These are phyloP conservation scores for Mythimna loreyi DNA, from an alignment of 2,888 invertebrate genomes.

Conservation along the genomic window DNA sequence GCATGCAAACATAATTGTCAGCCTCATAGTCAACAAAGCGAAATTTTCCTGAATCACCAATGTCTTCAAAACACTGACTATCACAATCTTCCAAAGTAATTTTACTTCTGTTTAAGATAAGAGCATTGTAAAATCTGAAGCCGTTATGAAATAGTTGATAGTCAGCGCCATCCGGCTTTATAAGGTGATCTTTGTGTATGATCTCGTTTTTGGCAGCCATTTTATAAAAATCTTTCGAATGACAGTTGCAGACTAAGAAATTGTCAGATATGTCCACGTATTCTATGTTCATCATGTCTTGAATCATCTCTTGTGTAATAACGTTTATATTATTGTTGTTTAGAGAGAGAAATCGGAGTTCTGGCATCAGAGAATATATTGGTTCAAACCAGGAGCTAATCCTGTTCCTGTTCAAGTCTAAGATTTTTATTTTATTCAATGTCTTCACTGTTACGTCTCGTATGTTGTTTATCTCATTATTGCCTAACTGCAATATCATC, in stretches of 20 bases:
- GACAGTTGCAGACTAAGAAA: conserved; percentile 91
- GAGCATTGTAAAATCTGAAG: conserved; percentile 68
- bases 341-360: conserved; percentile 84
- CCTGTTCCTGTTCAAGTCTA: conserved; percentile 90
- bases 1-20: conserved; percentile 72
- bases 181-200: not conserved
- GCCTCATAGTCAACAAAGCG: conserved; percentile 74
- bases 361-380: conserved; percentile 79
- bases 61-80: conserved; percentile 42
- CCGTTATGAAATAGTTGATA: conserved; percentile 68
- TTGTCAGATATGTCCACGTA: conserved; percentile 90
- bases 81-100: conserved; percentile 47
- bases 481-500: conserved; percentile 83
- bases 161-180: not conserved
- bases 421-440: conserved; percentile 81
- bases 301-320: conserved; percentile 89
- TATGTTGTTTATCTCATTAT: conserved; percentile 88
- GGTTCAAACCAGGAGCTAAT: conserved; percentile 89
- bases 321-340: conserved; percentile 90
- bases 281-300: conserved; percentile 86
- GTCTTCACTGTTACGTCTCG: conserved; percentile 69
- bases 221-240: conserved; percentile 88
- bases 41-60: conserved; percentile 66
- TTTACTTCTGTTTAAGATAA: conserved; percentile 65
- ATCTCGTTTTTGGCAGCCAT: conserved; percentile 72